Percentiles rank a stretch among this genome's conserved stretches.
Conservation (phyloP, 2,113 vertebrate genomes). For the Brachirus orientalis region DNA sequence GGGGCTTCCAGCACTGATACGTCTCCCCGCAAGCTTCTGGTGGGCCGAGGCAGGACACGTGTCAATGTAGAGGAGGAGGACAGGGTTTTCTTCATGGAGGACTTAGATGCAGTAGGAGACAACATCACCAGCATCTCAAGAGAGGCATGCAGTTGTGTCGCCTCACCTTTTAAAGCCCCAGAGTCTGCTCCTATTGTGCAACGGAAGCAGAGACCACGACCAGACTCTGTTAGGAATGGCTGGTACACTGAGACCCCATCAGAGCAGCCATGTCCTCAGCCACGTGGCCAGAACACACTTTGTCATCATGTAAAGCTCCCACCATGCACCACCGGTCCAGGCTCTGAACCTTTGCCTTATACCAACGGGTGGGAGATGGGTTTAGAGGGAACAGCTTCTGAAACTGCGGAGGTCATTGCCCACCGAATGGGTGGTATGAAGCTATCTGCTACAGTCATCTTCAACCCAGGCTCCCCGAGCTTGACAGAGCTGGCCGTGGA, state of each 20-base stretch:
- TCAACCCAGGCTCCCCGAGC: slow-evolving; percentile 91
- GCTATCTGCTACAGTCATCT: slow-evolving; percentile 96
- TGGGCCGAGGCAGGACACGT: slow-evolving; percentile 50
- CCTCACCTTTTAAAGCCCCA: slow-evolving; percentile 67
- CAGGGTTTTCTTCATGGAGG: slow-evolving; percentile 95
- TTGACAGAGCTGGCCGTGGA: slow-evolving; percentile 78
- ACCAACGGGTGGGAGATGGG: slow-evolving; percentile 88
- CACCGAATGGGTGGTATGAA: slow-evolving; percentile 97
- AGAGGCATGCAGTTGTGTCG: slow-evolving; percentile 56
- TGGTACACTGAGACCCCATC: slow-evolving; percentile 69
- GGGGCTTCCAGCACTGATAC: slow-evolving; percentile 79
- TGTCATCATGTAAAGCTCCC: slow-evolving; percentile 55
- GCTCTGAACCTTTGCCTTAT: slow-evolving; percentile 79
- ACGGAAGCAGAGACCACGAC: slow-evolving; percentile 35
- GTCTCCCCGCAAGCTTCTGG: slow-evolving; percentile 80
- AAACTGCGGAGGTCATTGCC: slow-evolving; percentile 91
- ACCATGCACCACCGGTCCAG: slow-evolving; percentile 43
- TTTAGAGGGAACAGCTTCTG: slow-evolving; percentile 76
- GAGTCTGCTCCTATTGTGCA: slow-evolving; percentile 32
- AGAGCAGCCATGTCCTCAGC: slow-evolving; percentile 65
- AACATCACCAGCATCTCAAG: slow-evolving; percentile 63
- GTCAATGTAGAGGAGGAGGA: slow-evolving; percentile 86
- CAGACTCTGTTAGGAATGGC: slow-evolving; percentile 59
- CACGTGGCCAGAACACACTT: slow-evolving; percentile 72
- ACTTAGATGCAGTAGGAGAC: slow-evolving; percentile 86